Evolutionary conservation across 2,113 vertebrate genomes (phyloP).

Genomic region (Thymallus thymallus): DNA sequence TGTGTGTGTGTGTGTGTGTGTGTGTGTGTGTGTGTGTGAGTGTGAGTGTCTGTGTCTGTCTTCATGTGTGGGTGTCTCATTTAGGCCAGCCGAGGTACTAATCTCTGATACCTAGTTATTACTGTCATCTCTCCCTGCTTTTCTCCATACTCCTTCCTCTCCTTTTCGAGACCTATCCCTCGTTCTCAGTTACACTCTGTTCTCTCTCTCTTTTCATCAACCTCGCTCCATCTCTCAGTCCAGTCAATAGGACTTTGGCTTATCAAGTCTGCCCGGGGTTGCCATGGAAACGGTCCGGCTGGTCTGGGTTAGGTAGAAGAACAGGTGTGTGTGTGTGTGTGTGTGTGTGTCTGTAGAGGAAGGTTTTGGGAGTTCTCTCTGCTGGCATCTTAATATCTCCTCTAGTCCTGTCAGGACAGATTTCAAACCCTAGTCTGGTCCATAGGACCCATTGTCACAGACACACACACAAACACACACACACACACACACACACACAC

Average conservation of each 20-base stretch:
- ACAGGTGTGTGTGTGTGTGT: constrained; percentile 6
- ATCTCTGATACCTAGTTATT: constrained; percentile 36
- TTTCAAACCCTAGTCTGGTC: constrained; percentile 40
- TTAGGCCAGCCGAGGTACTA: constrained; percentile 36
- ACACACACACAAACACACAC: background rate
- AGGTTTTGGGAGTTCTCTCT: constrained; percentile 15
- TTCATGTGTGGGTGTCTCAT: constrained; percentile 8
- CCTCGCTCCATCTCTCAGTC: constrained; percentile 25
- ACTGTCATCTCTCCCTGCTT: constrained; percentile 18
- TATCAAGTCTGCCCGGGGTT: constrained; percentile 70
- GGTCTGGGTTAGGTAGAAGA: constrained; percentile 39
- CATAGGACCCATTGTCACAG: background rate
- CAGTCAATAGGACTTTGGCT: constrained; percentile 63
- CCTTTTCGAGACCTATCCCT: constrained; percentile 1
- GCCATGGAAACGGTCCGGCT: constrained; percentile 68
- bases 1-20: constrained; percentile 17
- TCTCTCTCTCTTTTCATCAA: background rate
- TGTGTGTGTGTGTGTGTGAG: background rate
- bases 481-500: background rate
- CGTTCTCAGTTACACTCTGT: constrained; percentile 11
- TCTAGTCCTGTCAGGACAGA: constrained; percentile 53
- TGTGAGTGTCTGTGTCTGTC: constrained; percentile 12
- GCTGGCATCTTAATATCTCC: constrained; percentile 58
- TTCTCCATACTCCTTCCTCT: constrained; percentile 5
- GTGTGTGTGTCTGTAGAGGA: constrained; percentile 1